Evolutionary conservation across 2,888 invertebrate species (phyloP).

Genomic region (Platycnemis pennipes): DNA sequence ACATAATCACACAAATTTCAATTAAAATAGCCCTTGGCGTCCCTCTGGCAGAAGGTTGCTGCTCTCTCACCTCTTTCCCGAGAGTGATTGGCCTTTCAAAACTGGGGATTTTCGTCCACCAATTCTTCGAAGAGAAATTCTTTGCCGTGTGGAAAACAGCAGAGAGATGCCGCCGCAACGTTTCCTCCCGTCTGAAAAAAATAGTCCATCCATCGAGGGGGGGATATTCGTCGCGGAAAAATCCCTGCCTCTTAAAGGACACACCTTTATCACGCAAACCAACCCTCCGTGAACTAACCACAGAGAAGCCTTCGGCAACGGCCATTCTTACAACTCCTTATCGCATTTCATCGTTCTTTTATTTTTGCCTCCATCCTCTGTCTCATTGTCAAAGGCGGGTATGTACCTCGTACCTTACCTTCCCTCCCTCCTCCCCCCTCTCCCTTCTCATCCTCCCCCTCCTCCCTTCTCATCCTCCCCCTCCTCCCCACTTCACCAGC

Average conservation of each 20-base stretch:
- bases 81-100: constrained; percentile 19
- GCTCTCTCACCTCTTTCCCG: not conserved
- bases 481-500: not conserved
- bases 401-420: constrained; percentile 44
- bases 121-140: constrained; percentile 16
- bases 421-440: not conserved
- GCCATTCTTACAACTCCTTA: constrained; percentile 53
- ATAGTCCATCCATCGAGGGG: not conserved
- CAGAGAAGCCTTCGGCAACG: constrained; percentile 23
- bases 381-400: constrained; percentile 47
- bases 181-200: not conserved
- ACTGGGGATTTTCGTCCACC: not conserved
- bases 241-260: constrained; percentile 21
- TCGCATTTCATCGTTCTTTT: constrained; percentile 45
- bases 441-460: not conserved
- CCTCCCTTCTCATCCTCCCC: not conserved
- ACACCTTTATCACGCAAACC: constrained; percentile 46
- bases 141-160: not conserved
- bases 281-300: not conserved
- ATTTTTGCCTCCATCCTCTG: constrained; percentile 22
- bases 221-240: not conserved
- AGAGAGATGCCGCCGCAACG: not conserved
- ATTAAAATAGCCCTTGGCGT: not conserved
- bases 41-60: not conserved
- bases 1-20: not conserved